Evolutionary conservation across 2,113 vertebrate species (phyloP).

Genomic region (Actenoides lindsayi): DNA sequence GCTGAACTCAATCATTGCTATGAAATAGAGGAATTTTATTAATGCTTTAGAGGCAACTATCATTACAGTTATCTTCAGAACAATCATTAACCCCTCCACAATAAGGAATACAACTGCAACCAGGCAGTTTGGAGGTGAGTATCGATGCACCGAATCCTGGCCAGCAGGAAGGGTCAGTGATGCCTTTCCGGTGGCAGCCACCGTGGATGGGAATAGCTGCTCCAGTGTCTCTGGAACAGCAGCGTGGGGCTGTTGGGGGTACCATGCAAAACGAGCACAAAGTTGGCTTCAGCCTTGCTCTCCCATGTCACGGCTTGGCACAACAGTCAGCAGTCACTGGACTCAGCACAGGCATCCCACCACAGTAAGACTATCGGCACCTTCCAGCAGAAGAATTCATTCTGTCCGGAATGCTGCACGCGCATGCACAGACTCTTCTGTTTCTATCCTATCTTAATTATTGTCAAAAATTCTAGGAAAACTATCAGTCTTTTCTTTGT

Average conservation of each 20-base stretch:
- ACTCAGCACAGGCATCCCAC: neutral
- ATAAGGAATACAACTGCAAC: neutral
- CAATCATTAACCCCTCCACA: neutral
- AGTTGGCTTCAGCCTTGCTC: neutral
- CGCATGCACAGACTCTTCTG: neutral
- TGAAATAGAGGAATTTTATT: neutral
- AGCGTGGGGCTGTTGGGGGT: neutral
- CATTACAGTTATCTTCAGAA: neutral
- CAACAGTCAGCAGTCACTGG: neutral
- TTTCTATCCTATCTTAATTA: neutral
- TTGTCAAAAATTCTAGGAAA: neutral
- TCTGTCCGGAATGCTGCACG: neutral
- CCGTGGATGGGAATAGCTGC: neutral
- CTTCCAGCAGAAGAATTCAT: neutral
- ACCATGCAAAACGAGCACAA: neutral
- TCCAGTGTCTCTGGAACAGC: neutral
- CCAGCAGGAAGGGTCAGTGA: neutral
- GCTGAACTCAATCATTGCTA: neutral
- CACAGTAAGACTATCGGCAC: neutral
- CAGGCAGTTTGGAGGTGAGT: neutral
- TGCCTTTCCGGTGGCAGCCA: neutral
- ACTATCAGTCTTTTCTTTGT: neutral
- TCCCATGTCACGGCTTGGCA: neutral
- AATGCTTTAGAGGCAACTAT: neutral
- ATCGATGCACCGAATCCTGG: neutral